Conservation (phyloP, 1,140 invertebrate genomes). For the Orchesella cincta region DNA sequence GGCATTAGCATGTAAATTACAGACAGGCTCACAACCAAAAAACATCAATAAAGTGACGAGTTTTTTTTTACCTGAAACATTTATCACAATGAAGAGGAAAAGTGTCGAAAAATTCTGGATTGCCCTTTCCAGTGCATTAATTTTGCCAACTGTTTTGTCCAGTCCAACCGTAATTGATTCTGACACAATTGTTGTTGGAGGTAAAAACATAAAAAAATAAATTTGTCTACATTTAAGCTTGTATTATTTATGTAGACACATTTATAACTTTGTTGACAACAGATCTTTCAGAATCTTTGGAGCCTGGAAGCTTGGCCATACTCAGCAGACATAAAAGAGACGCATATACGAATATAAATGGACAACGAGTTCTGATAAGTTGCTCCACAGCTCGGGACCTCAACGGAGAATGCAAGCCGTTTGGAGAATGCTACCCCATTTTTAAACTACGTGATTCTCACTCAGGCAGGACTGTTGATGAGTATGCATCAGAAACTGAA, state of each 20-base stretch:
- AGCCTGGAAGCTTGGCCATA: not conserved
- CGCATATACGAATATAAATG: not conserved
- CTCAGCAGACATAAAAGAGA: not conserved
- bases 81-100: too few relatives aligned
- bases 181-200: not conserved
- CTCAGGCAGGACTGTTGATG: not conserved
- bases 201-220: not conserved
- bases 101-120: too few relatives aligned
- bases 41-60: too few relatives aligned
- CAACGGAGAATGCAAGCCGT: conserved; percentile 34
- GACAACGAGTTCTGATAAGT: not conserved
- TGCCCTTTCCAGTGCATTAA: too few relatives aligned
- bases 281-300: not conserved
- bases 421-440: conserved; percentile 38
- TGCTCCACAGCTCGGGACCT: conserved; percentile 28
- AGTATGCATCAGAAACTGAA: not conserved
- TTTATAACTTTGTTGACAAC: not conserved
- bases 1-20: too few relatives aligned
- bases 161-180: not conserved
- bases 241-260: not conserved
- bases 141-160: too few relatives aligned
- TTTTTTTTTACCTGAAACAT: too few relatives aligned
- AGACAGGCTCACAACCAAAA: too few relatives aligned
- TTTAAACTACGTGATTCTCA: conserved; percentile 10
- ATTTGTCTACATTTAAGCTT: not conserved